A percentile compares a stretch with the other conserved stretches of the same genome.
Conservation (phyloP, 2,113 vertebrate genomes). For the Prolemur simus region DNA sequence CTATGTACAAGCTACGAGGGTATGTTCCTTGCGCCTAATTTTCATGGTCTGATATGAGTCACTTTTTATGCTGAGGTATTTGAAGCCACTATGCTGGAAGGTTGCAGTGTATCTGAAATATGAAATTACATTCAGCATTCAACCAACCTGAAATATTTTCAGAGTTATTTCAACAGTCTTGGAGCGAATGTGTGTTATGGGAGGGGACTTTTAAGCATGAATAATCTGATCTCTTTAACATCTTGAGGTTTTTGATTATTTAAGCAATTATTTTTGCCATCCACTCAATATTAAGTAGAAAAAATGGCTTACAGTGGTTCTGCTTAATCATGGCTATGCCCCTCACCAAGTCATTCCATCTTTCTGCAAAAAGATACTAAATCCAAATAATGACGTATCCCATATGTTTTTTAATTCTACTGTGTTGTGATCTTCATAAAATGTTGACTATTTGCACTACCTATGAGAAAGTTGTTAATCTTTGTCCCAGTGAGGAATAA, state of each 20-base stretch:
- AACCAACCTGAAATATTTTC: background rate
- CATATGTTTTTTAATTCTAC: background rate
- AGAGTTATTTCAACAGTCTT: background rate
- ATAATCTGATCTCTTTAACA: background rate
- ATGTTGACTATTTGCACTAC: background rate
- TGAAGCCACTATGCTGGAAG: background rate
- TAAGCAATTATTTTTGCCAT: background rate
- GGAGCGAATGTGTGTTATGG: background rate
- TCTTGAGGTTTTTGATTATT: background rate
- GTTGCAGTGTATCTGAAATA: background rate
- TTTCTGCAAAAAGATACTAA: background rate
- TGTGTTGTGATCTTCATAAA: background rate
- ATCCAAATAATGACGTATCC: background rate
- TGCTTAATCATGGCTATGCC: background rate
- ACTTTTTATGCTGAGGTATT: slow-evolving; percentile 5
- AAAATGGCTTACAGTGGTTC: background rate
- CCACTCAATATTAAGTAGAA: background rate
- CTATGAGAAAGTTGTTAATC: background rate
- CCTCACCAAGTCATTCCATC: background rate
- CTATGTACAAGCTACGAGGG: background rate
- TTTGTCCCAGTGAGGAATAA: background rate
- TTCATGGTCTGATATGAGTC: background rate
- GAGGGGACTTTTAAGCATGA: background rate
- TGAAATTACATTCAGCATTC: background rate
- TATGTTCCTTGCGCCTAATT: background rate